Evolutionary conservation across 2,113 vertebrate genomes (phyloP).

Genomic region (Alligator mississippiensis): DNA sequence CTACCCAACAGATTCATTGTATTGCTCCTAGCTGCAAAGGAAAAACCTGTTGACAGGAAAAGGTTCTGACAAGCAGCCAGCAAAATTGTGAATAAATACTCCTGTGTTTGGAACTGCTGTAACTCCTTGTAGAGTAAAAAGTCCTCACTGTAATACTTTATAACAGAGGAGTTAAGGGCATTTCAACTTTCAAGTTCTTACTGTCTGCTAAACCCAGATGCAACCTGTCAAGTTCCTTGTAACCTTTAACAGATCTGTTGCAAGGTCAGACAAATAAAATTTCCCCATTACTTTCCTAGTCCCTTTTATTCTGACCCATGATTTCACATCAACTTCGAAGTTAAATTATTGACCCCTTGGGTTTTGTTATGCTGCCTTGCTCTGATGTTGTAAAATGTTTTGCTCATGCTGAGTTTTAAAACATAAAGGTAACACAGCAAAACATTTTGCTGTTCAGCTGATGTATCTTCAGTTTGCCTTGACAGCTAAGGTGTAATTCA

Average conservation of each 20-base stretch:
- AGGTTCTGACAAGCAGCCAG: constrained; percentile 21
- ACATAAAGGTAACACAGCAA: background rate
- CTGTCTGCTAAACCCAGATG: constrained; percentile 77
- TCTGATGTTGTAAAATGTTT: constrained; percentile 31
- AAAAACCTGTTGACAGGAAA: constrained; percentile 4
- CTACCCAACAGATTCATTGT: background rate
- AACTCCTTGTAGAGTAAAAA: constrained; percentile 52
- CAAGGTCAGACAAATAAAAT: constrained; percentile 73
- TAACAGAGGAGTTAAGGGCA: constrained; percentile 23
- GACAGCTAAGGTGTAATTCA: background rate
- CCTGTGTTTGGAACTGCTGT: constrained; percentile 55
- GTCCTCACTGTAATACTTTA: constrained; percentile 43
- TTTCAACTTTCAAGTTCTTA: constrained; percentile 39
- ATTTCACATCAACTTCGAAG: constrained; percentile 67
- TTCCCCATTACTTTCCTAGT: constrained; percentile 45
- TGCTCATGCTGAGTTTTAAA: constrained; percentile 10
- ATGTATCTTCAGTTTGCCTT: background rate
- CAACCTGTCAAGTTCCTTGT: constrained; percentile 75
- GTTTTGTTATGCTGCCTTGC: constrained; percentile 54
- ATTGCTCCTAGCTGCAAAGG: background rate
- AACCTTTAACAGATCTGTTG: constrained; percentile 78
- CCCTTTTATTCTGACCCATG: constrained; percentile 63
- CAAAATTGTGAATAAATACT: constrained; percentile 40
- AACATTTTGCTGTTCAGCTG: background rate
- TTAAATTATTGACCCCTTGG: constrained; percentile 70